phyloP scores from a whole-genome alignment of 2,113 vertebrate genomes.

The Nesogale talazaci region DNA sequence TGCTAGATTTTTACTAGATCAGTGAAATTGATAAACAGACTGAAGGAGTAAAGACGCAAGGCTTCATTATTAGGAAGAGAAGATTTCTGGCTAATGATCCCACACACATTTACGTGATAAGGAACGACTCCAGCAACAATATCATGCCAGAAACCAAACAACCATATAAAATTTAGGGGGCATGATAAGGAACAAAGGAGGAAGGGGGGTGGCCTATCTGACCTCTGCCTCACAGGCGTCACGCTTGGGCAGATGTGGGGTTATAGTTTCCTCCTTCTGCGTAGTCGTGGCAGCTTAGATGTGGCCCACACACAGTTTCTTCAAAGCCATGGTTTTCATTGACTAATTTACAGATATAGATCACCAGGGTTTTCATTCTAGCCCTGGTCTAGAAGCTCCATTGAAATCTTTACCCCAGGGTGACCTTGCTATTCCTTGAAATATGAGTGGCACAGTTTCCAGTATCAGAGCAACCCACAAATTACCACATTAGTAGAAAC shows the following conservation, averaged over 20 bases:
- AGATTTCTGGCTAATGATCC: neutral
- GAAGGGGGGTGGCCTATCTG: no score
- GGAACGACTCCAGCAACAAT: neutral
- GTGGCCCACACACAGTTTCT: no score
- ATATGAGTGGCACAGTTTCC: neutral
- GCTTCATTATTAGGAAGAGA: neutral
- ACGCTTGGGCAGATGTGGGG: no score
- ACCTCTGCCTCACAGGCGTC: no score
- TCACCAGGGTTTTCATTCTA: neutral
- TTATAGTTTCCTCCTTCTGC: no score
- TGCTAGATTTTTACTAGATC: neutral
- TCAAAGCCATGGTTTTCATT: neutral
- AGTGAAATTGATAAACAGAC: neutral
- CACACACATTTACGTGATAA: neutral
- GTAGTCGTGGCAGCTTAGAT: no score
- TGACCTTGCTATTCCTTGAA: neutral
- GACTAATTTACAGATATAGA: neutral
- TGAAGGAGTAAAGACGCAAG: neutral
- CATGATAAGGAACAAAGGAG: no score
- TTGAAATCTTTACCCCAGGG: neutral
- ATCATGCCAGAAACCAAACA: neutral
- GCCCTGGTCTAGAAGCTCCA: neutral
- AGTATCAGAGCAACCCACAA: no score
- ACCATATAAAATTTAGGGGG: neutral
- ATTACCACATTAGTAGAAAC: no score